These are phyloP conservation scores for Plagodis pulveraria DNA, from an alignment of 2,888 invertebrate species.

Conservation along the genomic window DNA sequence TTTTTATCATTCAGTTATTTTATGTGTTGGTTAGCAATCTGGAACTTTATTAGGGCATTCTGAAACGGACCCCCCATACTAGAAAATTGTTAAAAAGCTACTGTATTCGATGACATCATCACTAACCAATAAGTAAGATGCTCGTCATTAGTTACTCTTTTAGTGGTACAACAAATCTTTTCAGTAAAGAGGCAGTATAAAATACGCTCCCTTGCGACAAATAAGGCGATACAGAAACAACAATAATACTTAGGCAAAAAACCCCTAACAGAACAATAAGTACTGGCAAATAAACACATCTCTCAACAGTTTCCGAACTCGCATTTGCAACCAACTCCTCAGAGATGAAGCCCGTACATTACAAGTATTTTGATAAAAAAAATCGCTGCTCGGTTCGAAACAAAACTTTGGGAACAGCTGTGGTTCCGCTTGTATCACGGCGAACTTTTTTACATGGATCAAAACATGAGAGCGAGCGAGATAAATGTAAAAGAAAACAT, in stretches of 20 bases:
- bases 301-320: slow-evolving; percentile 23
- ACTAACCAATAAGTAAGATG: no score
- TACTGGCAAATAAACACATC: slow-evolving; percentile 17
- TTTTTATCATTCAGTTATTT: no score
- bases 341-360: slow-evolving; percentile 23
- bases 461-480: slow-evolving; percentile 13
- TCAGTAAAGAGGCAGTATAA: no score
- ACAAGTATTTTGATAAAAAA: slow-evolving; percentile 32
- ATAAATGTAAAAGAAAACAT: slow-evolving; percentile 1
- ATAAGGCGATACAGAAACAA: slow-evolving; percentile 4
- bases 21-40: no score
- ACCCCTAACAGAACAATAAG: slow-evolving; percentile 6
- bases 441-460: slow-evolving; percentile 17
- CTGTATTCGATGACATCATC: no score
- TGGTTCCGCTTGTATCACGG: slow-evolving; percentile 24
- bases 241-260: slow-evolving; percentile 4
- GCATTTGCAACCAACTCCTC: slow-evolving; percentile 23
- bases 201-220: background rate
- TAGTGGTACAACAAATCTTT: no score
- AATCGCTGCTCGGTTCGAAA: slow-evolving; percentile 20
- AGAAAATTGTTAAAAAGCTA: no score
- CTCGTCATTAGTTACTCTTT: no score
- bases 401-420: slow-evolving; percentile 29
- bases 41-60: no score
- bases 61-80: no score